Evolutionary conservation across 2,113 vertebrate genomes (phyloP).

Genomic region (Acrocephalus arundinaceus): DNA sequence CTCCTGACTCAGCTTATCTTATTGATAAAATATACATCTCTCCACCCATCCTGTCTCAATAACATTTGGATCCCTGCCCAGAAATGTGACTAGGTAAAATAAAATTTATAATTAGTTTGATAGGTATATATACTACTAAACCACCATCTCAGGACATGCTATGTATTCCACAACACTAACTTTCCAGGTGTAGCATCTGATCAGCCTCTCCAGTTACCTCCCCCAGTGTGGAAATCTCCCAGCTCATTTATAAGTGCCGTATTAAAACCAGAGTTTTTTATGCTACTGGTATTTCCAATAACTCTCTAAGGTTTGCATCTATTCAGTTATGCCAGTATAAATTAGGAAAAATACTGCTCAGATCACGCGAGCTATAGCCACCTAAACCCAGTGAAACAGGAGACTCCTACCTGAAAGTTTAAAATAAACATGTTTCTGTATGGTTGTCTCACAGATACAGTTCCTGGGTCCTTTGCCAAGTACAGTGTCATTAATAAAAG

Average conservation of each 20-base stretch:
- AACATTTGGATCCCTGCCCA: background rate
- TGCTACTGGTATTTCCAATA: background rate
- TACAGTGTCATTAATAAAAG: background rate
- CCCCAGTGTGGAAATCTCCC: background rate
- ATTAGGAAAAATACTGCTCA: background rate
- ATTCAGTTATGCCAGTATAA: background rate
- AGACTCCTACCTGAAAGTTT: slow-evolving; percentile 11
- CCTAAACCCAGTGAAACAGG: background rate
- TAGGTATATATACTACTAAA: background rate
- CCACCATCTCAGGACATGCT: background rate
- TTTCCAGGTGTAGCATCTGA: slow-evolving; percentile 8
- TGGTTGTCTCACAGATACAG: background rate
- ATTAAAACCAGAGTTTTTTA: slow-evolving; percentile 5
- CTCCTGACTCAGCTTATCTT: background rate
- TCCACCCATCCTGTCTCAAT: background rate
- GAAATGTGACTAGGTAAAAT: slow-evolving; percentile 23
- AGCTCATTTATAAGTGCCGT: slow-evolving; percentile 2
- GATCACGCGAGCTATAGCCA: background rate
- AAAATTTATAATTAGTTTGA: background rate
- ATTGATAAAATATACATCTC: background rate
- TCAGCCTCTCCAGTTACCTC: slow-evolving; percentile 11
- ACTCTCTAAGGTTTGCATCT: background rate
- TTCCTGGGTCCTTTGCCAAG: background rate
- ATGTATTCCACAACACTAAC: background rate
- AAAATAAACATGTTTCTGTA: slow-evolving; percentile 13